Conservation (phyloP, 2,113 vertebrate species). For the Miniopterus natalensis region DNA sequence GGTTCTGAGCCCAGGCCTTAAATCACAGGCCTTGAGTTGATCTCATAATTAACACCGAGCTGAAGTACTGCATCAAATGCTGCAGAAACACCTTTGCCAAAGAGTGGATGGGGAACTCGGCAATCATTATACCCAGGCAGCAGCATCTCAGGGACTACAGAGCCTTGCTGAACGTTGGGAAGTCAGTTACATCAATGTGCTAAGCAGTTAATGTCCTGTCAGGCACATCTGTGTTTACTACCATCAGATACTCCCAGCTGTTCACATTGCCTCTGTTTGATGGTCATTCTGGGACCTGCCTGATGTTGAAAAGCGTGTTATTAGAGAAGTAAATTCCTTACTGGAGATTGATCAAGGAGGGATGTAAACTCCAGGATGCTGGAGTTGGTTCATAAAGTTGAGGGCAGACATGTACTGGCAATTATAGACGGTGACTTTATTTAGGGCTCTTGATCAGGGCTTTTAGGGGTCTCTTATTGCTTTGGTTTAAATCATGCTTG, state of each 20-base stretch:
- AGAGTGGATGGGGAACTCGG: not conserved
- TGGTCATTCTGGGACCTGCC: conserved; percentile 56
- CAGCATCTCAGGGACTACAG: not conserved
- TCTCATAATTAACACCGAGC: conserved; percentile 42
- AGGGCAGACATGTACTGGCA: not conserved
- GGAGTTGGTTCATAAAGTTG: conserved; percentile 62
- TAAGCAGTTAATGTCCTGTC: conserved; percentile 73
- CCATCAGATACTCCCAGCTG: conserved; percentile 33
- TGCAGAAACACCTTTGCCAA: conserved; percentile 7
- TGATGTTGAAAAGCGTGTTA: conserved; percentile 42
- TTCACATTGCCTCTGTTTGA: conserved; percentile 46
- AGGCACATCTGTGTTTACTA: conserved; percentile 70
- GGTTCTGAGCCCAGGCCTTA: not conserved
- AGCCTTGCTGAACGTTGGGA: not conserved
- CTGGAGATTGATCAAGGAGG: conserved; percentile 60
- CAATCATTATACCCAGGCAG: not conserved
- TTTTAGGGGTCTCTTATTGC: conserved; percentile 60
- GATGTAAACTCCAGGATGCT: conserved; percentile 24
- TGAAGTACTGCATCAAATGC: not conserved
- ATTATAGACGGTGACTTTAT: conserved; percentile 66
- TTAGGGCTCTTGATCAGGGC: conserved; percentile 52
- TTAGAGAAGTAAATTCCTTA: conserved; percentile 62
- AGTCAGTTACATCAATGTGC: conserved; percentile 51
- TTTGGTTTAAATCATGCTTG: conserved; percentile 64
- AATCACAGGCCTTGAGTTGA: conserved; percentile 21